A percentile compares a stretch with the other conserved stretches of the same genome.
phyloP scores from a whole-genome alignment of 2,888 invertebrate genomes.

The Cylindroiulus punctatus region DNA sequence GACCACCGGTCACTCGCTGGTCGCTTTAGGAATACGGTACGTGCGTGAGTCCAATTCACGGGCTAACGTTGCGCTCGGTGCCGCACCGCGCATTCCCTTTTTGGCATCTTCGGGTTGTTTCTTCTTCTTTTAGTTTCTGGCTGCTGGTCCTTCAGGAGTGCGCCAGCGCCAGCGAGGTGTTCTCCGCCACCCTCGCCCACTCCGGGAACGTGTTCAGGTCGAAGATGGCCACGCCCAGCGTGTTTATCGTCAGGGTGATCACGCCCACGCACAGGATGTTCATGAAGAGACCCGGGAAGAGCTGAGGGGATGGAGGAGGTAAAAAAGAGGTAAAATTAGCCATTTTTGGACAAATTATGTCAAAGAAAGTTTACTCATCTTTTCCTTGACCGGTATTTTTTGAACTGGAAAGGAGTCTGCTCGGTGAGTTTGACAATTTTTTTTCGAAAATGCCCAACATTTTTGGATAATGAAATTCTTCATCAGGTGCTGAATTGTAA shows the following conservation, averaged over 20 bases:
- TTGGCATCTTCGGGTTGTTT: too few species aligned
- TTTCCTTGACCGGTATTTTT: too few species aligned
- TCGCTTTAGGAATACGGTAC: background rate
- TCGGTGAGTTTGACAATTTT: too few species aligned
- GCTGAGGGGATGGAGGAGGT: constrained; percentile 61
- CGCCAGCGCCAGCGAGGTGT: background rate
- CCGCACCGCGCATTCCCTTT: background rate
- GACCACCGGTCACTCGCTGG: background rate
- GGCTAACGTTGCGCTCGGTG: background rate
- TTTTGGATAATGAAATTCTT: too few species aligned
- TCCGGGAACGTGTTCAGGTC: constrained; percentile 63
- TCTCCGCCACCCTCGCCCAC: constrained; percentile 61
- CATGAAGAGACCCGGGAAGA: constrained; percentile 66
- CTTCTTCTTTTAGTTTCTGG: background rate
- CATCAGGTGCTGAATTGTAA: too few species aligned
- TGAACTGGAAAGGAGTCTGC: too few species aligned
- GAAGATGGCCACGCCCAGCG: constrained; percentile 64
- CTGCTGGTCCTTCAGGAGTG: background rate
- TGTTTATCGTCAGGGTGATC: constrained; percentile 64
- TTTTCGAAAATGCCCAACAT: too few species aligned
- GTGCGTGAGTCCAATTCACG: background rate
- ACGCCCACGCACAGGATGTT: constrained; percentile 66
- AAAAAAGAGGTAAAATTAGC: too few species aligned
- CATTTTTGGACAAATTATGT: too few species aligned
- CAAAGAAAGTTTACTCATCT: background rate